Percentiles rank a stretch among this genome's conserved stretches.
Conservation (phyloP, 2,888 invertebrate species). For the Capitulum mitella region DNA sequence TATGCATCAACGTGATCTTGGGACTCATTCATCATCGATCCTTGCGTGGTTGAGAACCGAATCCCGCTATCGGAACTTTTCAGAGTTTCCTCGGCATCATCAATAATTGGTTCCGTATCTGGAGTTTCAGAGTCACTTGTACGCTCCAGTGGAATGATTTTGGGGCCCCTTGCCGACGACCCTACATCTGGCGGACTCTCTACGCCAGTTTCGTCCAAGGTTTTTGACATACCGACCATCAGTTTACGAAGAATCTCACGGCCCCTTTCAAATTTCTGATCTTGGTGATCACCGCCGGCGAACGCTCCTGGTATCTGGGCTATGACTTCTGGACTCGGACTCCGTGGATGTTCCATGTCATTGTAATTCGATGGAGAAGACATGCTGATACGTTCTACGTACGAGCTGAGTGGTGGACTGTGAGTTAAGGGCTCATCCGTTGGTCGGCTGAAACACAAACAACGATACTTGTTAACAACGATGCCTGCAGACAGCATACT, state of each 20-base stretch:
- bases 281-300: background rate
- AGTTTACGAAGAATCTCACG: constrained; percentile 32
- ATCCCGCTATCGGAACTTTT: background rate
- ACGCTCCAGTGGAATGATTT: background rate
- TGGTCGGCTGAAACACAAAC: background rate
- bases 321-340: constrained; percentile 30
- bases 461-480: background rate
- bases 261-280: constrained; percentile 31
- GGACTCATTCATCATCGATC: background rate
- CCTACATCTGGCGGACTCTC: constrained; percentile 31
- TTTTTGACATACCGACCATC: constrained; percentile 30
- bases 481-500: no score
- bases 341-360: constrained; percentile 26
- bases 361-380: background rate
- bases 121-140: background rate
- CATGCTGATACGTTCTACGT: constrained; percentile 5
- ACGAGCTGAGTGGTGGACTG: constrained; percentile 19
- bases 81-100: background rate
- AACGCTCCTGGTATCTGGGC: background rate
- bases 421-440: background rate
- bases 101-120: background rate
- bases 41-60: background rate
- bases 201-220: constrained; percentile 31
- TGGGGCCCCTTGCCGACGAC: background rate
- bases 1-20: background rate